These are phyloP conservation scores for Podarcis raffonei DNA, from an alignment of 2,113 vertebrate genomes.

Conservation along the genomic window DNA sequence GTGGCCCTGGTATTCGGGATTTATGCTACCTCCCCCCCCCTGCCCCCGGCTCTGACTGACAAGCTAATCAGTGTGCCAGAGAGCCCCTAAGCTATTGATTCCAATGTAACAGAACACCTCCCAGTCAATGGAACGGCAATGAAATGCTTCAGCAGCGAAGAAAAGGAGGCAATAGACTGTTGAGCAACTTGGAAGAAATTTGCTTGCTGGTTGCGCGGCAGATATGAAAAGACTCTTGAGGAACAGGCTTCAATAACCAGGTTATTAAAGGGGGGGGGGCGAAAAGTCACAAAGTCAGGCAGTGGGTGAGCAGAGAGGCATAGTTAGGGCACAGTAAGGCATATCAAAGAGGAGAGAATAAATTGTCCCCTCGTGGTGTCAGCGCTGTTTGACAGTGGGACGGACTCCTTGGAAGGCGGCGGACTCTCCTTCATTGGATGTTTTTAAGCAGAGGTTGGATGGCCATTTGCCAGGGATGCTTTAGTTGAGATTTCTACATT, in stretches of 20 bases:
- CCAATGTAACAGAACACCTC: constrained; percentile 95
- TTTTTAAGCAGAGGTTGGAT: no score
- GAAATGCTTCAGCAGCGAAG: constrained; percentile 96
- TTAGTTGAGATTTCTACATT: no score
- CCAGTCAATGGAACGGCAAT: constrained; percentile 94
- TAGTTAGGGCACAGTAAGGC: constrained; percentile 88
- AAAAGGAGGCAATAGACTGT: constrained; percentile 90
- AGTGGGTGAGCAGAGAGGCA: constrained; percentile 91
- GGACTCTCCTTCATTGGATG: no score
- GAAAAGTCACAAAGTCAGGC: constrained; percentile 90
- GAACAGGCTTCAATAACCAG: constrained; percentile 88
- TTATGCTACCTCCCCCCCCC: constrained; percentile 85
- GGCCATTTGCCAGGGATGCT: no score
- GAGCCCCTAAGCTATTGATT: constrained; percentile 94
- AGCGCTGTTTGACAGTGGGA: no score
- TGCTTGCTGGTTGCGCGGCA: constrained; percentile 87
- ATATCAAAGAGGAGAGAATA: constrained; percentile 85
- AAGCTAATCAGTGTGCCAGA: constrained; percentile 95
- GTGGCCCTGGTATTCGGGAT: constrained; percentile 94
- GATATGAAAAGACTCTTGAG: constrained; percentile 87
- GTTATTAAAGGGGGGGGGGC: constrained; percentile 85
- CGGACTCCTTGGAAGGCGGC: no score
- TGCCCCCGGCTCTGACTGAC: constrained; percentile 93
- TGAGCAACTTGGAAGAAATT: constrained; percentile 93
- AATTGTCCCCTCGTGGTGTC: constrained; percentile 23